Percentiles rank a stretch among this genome's conserved stretches.
phyloP scores from a whole-genome alignment of 2,797 vertebrate species.

The Peromyscus aztecus region DNA sequence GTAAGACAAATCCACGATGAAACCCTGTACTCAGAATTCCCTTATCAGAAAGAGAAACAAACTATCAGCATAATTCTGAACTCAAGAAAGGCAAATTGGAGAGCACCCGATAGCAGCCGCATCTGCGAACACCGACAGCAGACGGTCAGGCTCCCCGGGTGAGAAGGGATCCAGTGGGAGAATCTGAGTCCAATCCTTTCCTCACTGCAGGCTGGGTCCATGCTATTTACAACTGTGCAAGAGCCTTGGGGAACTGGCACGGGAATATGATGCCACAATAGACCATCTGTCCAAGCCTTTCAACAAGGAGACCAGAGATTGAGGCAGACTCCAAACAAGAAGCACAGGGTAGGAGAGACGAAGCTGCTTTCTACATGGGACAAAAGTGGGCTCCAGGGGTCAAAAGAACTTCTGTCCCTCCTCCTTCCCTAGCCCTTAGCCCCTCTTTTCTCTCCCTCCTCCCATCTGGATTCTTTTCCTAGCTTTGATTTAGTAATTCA shows the following conservation, averaged over 20 bases:
- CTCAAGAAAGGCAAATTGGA: not conserved
- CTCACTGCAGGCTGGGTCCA: accelerated
- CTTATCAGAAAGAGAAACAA: not conserved
- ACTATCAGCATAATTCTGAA: not conserved
- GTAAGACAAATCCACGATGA: not conserved
- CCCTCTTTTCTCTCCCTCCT: too few relatives aligned
- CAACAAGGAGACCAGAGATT: not conserved
- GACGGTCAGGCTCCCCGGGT: not conserved
- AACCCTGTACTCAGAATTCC: not conserved
- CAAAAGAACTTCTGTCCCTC: too few relatives aligned
- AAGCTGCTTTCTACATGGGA: conserved; percentile 28
- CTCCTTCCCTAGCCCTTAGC: not conserved
- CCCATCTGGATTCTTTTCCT: not conserved
- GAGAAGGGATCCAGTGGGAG: not conserved
- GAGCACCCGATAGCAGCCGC: not conserved
- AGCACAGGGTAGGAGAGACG: not conserved
- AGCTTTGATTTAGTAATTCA: conserved; percentile 25
- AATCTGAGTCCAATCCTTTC: too few relatives aligned
- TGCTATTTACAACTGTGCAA: not conserved
- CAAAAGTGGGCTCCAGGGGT: not conserved
- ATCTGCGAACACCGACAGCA: not conserved
- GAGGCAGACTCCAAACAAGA: not conserved
- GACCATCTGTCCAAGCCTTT: not conserved
- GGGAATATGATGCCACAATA: not conserved
- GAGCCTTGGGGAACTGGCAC: not conserved